Conservation (phyloP, 92 coral and sea anemone species). For the Zoanthus sansibaricus region DNA sequence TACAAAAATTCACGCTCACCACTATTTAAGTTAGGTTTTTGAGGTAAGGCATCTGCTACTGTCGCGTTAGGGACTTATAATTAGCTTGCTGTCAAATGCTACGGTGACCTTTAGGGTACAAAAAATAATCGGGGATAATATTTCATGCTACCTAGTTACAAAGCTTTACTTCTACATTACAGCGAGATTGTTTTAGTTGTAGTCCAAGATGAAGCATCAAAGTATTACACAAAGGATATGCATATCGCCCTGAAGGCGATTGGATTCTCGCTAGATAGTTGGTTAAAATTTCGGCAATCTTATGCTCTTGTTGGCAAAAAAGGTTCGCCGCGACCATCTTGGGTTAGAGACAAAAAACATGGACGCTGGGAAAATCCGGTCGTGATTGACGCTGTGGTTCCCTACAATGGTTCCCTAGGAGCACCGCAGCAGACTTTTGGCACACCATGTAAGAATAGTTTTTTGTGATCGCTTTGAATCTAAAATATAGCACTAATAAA, state of each 20-base stretch:
- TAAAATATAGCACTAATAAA: no score
- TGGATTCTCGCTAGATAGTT: neutral
- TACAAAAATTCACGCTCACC: no score
- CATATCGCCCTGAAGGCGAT: neutral
- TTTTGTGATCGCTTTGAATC: neutral
- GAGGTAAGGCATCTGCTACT: no score
- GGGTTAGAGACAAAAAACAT: neutral
- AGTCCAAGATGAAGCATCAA: neutral
- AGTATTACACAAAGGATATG: neutral
- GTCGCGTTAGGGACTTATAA: no score
- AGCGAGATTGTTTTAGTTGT: slow-evolving; percentile 17
- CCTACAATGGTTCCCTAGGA: neutral
- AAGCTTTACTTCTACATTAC: neutral
- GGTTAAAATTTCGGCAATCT: neutral
- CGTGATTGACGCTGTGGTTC: neutral
- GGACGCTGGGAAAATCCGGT: neutral
- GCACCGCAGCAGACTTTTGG: neutral
- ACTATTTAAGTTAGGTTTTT: no score
- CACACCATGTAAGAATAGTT: neutral
- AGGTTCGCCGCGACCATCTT: slow-evolving; percentile 15
- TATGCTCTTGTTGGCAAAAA: slow-evolving; percentile 4
- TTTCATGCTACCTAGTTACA: no score
- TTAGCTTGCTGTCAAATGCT: no score
- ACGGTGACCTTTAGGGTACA: no score
- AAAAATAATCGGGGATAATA: no score